Conservation (phyloP, 2,113 vertebrate species). For the Struthidea cinerea region DNA sequence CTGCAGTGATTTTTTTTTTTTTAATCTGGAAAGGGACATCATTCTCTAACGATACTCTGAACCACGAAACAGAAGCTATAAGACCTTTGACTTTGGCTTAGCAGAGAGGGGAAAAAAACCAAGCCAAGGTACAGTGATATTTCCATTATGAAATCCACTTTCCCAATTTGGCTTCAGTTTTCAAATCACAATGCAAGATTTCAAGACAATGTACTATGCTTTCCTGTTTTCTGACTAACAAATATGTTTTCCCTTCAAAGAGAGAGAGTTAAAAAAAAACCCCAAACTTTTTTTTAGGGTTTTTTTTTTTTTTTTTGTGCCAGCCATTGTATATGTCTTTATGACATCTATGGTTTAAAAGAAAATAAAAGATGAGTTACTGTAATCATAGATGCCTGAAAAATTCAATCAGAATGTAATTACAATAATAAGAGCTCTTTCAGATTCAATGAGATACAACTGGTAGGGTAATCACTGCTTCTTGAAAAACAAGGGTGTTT, state of each 20-base stretch:
- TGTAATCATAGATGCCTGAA: neutral
- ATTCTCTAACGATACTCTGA: neutral
- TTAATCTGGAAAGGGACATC: neutral
- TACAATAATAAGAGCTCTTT: conserved; percentile 28
- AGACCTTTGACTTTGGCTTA: neutral
- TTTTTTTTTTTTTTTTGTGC: neutral
- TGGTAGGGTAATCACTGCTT: neutral
- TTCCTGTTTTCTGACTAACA: neutral
- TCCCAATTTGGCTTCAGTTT: neutral
- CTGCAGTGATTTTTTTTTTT: no score
- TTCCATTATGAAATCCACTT: neutral
- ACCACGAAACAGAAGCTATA: neutral
- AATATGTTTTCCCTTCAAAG: neutral
- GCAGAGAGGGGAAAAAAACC: neutral
- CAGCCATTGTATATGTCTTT: neutral
- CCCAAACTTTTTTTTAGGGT: neutral
- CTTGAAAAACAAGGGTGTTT: neutral
- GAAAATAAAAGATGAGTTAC: neutral
- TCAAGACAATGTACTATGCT: neutral
- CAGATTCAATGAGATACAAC: neutral
- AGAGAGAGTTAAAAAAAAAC: neutral
- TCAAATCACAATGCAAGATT: neutral
- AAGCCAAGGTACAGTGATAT: neutral
- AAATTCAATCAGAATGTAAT: conserved; percentile 21
- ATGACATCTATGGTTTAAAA: neutral